Conservation (phyloP, 1,140 invertebrate species). For the Limonius californicus region DNA sequence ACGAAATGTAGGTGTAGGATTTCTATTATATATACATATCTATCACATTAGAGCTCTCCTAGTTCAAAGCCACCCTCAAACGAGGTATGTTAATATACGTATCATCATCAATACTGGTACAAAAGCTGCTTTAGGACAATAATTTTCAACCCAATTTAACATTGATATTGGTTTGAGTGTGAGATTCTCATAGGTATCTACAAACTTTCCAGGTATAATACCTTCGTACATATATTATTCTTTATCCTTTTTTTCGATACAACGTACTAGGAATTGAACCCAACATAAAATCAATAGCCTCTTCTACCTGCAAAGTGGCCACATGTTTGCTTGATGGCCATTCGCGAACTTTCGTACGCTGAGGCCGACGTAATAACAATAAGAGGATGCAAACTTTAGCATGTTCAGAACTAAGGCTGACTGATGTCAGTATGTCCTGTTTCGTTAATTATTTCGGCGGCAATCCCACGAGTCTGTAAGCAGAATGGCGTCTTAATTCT, state of each 20-base stretch:
- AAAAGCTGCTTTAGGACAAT: conserved; percentile 70
- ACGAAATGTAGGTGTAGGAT: no score
- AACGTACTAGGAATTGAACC: conserved; percentile 57
- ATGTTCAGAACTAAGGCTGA: conserved; percentile 62
- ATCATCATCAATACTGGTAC: conserved; percentile 87
- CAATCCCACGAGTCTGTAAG: conserved; percentile 44
- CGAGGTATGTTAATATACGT: conserved; percentile 86
- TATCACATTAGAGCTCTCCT: no score
- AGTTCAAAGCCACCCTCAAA: no score
- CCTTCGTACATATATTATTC: conserved; percentile 73
- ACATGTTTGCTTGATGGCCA: conserved; percentile 82
- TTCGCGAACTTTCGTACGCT: conserved; percentile 64
- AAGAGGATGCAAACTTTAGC: conserved; percentile 61
- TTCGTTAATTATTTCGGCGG: conserved; percentile 57
- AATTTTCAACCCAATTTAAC: conserved; percentile 76
- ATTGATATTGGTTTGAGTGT: conserved; percentile 83
- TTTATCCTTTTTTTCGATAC: conserved; percentile 54
- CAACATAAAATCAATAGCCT: conserved; percentile 73
- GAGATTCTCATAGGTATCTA: conserved; percentile 83
- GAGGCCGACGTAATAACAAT: conserved; percentile 79
- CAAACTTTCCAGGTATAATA: conserved; percentile 71
- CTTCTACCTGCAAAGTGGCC: conserved; percentile 69
- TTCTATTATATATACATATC: no score
- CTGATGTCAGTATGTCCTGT: conserved; percentile 61
- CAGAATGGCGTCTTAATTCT: no score